Percentiles rank a stretch among this genome's conserved stretches.
Conservation (phyloP, 2,797 vertebrate species). For the Threskiornis aethiopicus region DNA sequence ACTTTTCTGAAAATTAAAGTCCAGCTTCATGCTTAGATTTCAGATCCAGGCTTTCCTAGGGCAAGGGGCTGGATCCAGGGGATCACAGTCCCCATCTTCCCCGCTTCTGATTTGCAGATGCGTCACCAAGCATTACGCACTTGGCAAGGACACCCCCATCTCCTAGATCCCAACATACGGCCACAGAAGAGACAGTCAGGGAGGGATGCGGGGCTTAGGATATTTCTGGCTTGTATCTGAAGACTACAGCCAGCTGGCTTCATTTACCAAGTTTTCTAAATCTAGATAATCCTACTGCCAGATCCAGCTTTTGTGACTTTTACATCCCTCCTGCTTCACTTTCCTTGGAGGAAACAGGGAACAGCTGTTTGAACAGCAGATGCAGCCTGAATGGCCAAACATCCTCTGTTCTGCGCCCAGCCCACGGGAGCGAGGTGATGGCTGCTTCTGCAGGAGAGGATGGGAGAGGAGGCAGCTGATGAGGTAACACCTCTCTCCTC, state of each 20-base stretch:
- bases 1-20: neutral
- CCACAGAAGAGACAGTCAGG: constrained; percentile 33
- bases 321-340: constrained; percentile 42
- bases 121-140: constrained; percentile 7
- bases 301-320: constrained; percentile 61
- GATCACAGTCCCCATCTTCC: neutral
- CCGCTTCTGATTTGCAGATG: constrained; percentile 18
- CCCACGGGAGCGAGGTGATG: neutral
- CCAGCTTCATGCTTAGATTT: neutral
- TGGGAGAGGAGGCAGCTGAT: neutral
- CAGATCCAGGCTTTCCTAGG: neutral
- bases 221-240: constrained; percentile 57
- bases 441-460: constrained; percentile 22
- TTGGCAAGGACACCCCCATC: constrained; percentile 24
- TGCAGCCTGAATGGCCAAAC: neutral
- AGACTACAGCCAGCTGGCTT: constrained; percentile 60
- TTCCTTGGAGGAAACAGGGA: constrained; percentile 47
- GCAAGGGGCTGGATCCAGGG: neutral
- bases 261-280: constrained; percentile 64
- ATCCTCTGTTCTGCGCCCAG: neutral
- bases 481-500: constrained; percentile 19
- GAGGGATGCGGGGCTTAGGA: constrained; percentile 21
- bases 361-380: constrained; percentile 46
- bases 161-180: constrained; percentile 40
- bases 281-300: constrained; percentile 54